phyloP scores from a whole-genome alignment of 2,797 vertebrate genomes.

The Anas flavirostris region DNA sequence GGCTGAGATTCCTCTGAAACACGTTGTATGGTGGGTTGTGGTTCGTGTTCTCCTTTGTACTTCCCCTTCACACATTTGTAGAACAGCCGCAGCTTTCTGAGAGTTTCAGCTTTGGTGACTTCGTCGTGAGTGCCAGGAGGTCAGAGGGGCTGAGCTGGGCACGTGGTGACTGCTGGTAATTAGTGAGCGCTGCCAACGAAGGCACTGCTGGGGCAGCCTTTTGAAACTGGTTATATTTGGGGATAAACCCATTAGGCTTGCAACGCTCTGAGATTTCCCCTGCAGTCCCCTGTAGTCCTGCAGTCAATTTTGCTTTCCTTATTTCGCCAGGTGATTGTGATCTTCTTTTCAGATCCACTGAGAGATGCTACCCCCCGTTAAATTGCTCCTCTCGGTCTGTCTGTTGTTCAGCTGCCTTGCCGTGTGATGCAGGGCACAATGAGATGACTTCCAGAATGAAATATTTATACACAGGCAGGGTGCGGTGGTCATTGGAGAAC shows the following conservation, averaged over 20 bases:
- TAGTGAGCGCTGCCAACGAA: rapidly evolving
- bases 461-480: not conserved
- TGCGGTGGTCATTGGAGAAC: not conserved
- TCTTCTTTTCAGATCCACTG: not conserved
- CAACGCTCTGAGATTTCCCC: not conserved
- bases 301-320: not conserved
- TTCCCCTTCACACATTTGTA: rapidly evolving
- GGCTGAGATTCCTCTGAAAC: not conserved
- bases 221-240: not conserved
- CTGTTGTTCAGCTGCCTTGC: not conserved
- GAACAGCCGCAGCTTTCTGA: not conserved
- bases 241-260: not conserved
- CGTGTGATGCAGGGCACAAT: rapidly evolving
- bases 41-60: rapidly evolving
- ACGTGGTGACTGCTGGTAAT: not conserved
- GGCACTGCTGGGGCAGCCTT: not conserved
- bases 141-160: not conserved
- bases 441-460: not conserved
- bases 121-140: not conserved
- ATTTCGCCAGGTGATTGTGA: not conserved
- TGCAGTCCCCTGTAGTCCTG: not conserved
- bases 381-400: not conserved
- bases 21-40: rapidly evolving
- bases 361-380: not conserved
- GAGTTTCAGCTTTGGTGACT: not conserved